phyloP scores from a whole-genome alignment of 2,113 vertebrate genomes.

The Pedionomus torquatus region DNA sequence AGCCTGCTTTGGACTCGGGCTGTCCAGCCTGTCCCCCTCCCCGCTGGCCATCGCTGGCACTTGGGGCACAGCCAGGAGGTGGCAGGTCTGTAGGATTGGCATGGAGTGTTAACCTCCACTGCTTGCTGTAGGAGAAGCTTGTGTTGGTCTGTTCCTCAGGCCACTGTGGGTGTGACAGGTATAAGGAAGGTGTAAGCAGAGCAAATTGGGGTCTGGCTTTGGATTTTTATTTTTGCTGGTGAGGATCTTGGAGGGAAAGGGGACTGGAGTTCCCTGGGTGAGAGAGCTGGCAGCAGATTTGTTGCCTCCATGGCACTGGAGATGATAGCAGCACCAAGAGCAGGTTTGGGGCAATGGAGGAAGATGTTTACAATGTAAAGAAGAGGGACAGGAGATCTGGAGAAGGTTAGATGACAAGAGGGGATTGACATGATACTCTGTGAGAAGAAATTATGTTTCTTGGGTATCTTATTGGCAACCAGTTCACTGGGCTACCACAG shows the following conservation, averaged over 20 bases:
- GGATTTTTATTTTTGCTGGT: not conserved
- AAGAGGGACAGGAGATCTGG: not conserved
- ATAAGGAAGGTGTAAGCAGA: not conserved
- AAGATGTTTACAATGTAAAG: not conserved
- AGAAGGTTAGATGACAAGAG: not conserved
- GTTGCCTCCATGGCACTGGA: not conserved
- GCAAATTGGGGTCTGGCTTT: not conserved
- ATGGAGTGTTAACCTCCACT: not conserved
- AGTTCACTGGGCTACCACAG: not conserved
- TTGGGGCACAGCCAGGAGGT: not conserved
- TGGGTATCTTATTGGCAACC: not conserved
- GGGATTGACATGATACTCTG: not conserved
- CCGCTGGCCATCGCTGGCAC: fast-evolving
- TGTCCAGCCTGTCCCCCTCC: not conserved
- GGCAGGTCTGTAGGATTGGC: not conserved
- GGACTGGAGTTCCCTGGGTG: not conserved
- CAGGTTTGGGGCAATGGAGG: not conserved
- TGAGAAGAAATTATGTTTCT: not conserved
- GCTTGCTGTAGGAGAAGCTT: not conserved
- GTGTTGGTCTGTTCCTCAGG: fast-evolving
- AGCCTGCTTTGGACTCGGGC: not conserved
- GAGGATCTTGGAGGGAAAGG: not conserved
- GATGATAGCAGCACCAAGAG: not conserved
- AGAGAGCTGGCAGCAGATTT: not conserved
- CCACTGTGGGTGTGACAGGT: not conserved